These are phyloP conservation scores for Mastigias papua DNA, from an alignment of 30 jellyfish, hydroid and myxozoan species.

Conservation along the genomic window DNA sequence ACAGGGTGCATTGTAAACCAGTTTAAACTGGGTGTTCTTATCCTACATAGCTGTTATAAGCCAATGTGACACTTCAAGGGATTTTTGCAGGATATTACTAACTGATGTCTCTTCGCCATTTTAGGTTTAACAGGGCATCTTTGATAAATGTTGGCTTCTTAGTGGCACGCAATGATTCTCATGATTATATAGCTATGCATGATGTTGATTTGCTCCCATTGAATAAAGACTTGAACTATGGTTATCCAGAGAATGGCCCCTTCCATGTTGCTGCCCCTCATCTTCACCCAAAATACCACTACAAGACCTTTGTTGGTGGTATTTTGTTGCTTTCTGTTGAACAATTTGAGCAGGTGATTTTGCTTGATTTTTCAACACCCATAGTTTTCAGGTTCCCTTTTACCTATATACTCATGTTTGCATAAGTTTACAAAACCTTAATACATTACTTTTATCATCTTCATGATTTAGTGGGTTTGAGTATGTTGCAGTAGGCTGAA, in stretches of 20 bases:
- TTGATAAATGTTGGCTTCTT: slow-evolving; percentile 91
- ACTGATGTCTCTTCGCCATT: neutral
- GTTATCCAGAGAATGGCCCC: slow-evolving; percentile 98
- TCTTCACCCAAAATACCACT: slow-evolving; percentile 98
- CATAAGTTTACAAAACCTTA: too few species aligned
- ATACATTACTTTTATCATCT: too few species aligned
- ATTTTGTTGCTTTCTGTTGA: slow-evolving; percentile 86
- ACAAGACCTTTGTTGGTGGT: slow-evolving; percentile 98
- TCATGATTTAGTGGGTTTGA: too few species aligned
- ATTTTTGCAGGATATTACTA: too few species aligned
- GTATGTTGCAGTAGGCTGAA: too few species aligned
- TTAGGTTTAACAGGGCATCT: slow-evolving; percentile 98
- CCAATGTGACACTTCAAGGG: too few species aligned
- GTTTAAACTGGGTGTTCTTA: too few species aligned
- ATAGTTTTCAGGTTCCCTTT: too few species aligned
- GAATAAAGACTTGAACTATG: slow-evolving; percentile 89
- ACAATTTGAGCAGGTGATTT: slow-evolving; percentile 89
- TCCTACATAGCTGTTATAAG: too few species aligned
- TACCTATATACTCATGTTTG: too few species aligned
- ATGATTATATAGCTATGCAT: slow-evolving; percentile 99
- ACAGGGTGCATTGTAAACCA: too few species aligned
- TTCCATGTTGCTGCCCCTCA: slow-evolving; percentile 99
- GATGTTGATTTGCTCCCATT: slow-evolving; percentile 98
- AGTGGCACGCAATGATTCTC: slow-evolving; percentile 90
- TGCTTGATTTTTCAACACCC: neutral